Conservation (phyloP, 2,888 invertebrate species). For the Psococerastis gibbosa region DNA sequence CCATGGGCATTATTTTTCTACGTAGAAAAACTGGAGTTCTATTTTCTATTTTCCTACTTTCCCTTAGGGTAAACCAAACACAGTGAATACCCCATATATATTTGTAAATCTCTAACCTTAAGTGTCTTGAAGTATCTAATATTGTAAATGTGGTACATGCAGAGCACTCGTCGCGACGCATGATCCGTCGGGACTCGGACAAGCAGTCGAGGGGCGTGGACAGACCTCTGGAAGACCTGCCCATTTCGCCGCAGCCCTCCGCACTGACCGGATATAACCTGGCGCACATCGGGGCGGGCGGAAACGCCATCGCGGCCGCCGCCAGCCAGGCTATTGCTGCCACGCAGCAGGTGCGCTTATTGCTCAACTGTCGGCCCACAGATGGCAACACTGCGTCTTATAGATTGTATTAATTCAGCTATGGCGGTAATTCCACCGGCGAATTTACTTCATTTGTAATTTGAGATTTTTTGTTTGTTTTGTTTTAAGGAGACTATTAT, state of each 20-base stretch:
- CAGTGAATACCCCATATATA: too few relatives aligned
- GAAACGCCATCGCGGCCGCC: conserved; percentile 79
- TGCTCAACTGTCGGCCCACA: not conserved
- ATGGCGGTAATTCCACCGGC: conserved; percentile 2
- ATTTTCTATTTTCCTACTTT: too few relatives aligned
- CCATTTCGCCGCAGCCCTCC: conserved; percentile 24
- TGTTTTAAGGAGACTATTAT: too few relatives aligned
- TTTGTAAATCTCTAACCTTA: too few relatives aligned
- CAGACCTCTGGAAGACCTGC: conserved; percentile 23
- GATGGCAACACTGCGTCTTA: too few relatives aligned
- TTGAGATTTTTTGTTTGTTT: too few relatives aligned
- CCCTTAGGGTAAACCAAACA: too few relatives aligned
- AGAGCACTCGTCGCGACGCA: not conserved
- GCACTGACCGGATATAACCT: conserved; percentile 39
- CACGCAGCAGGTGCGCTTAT: conserved; percentile 56
- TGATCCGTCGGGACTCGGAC: not conserved
- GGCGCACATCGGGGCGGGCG: conserved; percentile 68
- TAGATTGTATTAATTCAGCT: conserved; percentile 7
- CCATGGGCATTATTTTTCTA: too few relatives aligned
- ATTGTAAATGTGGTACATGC: too few relatives aligned
- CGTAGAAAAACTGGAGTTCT: too few relatives aligned
- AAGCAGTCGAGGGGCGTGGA: not conserved
- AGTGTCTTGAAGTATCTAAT: too few relatives aligned
- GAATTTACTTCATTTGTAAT: too few relatives aligned
- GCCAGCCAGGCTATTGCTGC: conserved; percentile 93